These are phyloP conservation scores for Saimiri boliviensis DNA, from an alignment of 2,113 vertebrate genomes.

Conservation along the genomic window DNA sequence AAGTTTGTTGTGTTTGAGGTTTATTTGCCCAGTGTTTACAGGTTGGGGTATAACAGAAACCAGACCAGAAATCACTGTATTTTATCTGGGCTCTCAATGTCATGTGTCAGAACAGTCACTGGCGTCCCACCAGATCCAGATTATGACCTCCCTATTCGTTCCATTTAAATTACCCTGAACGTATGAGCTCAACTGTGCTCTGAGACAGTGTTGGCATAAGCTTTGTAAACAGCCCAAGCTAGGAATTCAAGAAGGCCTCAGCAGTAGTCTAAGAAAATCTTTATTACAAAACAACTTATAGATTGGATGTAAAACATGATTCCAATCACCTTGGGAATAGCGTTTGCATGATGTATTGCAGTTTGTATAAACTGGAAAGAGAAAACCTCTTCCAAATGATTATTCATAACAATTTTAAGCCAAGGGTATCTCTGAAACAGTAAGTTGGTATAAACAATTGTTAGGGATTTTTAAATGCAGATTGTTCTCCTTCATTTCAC, in stretches of 20 bases:
- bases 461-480: not conserved
- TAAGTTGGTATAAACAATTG: not conserved
- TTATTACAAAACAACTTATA: not conserved
- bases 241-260: not conserved
- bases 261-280: not conserved
- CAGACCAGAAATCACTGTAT: not conserved
- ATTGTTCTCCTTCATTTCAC: not conserved
- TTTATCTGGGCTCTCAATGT: not conserved
- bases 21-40: conserved; percentile 15
- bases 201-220: not conserved
- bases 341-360: not conserved
- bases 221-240: not conserved
- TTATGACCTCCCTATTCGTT: not conserved
- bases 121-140: not conserved
- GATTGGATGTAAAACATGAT: not conserved
- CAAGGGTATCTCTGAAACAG: not conserved
- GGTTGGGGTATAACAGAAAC: conserved; percentile 13
- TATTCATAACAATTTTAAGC: not conserved
- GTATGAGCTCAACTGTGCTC: not conserved
- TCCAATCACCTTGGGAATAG: not conserved
- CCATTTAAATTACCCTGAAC: conserved; percentile 44
- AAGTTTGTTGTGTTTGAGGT: not conserved
- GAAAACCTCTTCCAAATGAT: not conserved
- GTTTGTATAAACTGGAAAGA: not conserved
- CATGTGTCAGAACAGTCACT: not conserved